phyloP scores from a whole-genome alignment of 30 jellyfish, hydroid and myxozoan species.

The Aurelia sp. region DNA sequence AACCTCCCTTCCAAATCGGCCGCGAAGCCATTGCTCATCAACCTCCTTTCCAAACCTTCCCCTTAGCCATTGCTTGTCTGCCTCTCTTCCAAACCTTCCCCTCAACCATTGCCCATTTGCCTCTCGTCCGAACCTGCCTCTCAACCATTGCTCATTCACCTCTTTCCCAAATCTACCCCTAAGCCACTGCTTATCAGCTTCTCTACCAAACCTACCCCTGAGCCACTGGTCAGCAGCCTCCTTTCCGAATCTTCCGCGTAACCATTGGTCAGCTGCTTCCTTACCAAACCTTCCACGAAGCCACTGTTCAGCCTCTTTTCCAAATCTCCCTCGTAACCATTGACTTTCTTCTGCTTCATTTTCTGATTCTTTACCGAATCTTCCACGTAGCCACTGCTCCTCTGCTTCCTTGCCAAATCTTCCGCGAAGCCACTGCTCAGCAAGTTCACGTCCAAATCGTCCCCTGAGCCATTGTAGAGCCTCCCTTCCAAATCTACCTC shows the following conservation, averaged over 20 bases:
- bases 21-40: conserved; percentile 79
- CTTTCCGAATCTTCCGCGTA: conserved; percentile 77
- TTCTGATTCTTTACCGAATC: conserved; percentile 56
- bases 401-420: conserved; percentile 61
- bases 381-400: conserved; percentile 74
- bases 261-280: conserved; percentile 79
- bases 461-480: conserved; percentile 68
- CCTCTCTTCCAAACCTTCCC: conserved; percentile 88
- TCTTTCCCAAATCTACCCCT: conserved; percentile 71
- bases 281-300: conserved; percentile 84
- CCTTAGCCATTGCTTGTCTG: conserved; percentile 76
- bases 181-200: conserved; percentile 62
- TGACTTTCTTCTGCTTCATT: conserved; percentile 55
- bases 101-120: conserved; percentile 79
- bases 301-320: conserved; percentile 78
- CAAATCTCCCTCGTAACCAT: conserved; percentile 66
- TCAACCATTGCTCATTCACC: conserved; percentile 69
- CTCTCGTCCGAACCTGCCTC: conserved; percentile 85
- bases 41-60: conserved; percentile 91
- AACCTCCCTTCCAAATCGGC: conserved; percentile 81
- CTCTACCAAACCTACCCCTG: conserved; percentile 72
- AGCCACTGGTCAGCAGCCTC: conserved; percentile 81
- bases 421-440: conserved; percentile 71
- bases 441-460: conserved; percentile 56
- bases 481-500: conserved; percentile 61